Evolutionary conservation across 2,888 invertebrate species (phyloP), one percentile per base, ranked within the genome.

Genomic region (Aleiodes leptofemur): DNA sequence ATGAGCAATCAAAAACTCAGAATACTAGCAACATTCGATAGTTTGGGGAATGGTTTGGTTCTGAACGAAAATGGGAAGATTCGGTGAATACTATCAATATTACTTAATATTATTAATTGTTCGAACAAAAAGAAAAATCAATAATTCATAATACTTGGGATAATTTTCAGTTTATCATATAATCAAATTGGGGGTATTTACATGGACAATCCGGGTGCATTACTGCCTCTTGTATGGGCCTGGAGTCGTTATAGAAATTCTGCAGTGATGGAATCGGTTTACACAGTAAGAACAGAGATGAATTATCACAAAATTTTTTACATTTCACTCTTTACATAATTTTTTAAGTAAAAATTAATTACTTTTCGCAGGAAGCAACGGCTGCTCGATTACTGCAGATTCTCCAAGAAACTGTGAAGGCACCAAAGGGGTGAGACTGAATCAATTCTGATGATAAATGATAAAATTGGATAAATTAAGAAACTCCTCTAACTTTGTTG

Each of bases 181-280:
- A 86, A 86, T 82, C 85, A 85, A 79, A 82, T 82, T 43, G 83
- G 83, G 34, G 86, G 86, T 73, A 81, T 83, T 79, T 83, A 73
- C 69, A 66, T 74, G 76, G 83, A 85, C 73, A 81, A 81, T 81
- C 82, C 81, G 34, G 61, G 76, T 3, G 80, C 80, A 13, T 29
- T 64, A 48, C 51, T 75, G 50, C 80, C 85, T 48, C 76, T 80
- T 68, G 61, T 76, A 11, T 85, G 86, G 86, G 78, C 76, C 7
- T 85, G 86, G 83, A 79, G 77, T 69, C 71, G 7, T n/a, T 55
- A 72, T 55, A 73, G 71, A 64, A 75, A 71, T 53, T 56, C 77
- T 69, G 76, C 79, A 57, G 75, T 78, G 31, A 73, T 76, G 64
- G 80, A 81, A 71, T 72, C 72, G 5, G 74, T 80, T 51, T 80